These are phyloP conservation scores for Aphaenogaster rudis DNA, from an alignment of 1,140 invertebrate species.

Conservation along the genomic window DNA sequence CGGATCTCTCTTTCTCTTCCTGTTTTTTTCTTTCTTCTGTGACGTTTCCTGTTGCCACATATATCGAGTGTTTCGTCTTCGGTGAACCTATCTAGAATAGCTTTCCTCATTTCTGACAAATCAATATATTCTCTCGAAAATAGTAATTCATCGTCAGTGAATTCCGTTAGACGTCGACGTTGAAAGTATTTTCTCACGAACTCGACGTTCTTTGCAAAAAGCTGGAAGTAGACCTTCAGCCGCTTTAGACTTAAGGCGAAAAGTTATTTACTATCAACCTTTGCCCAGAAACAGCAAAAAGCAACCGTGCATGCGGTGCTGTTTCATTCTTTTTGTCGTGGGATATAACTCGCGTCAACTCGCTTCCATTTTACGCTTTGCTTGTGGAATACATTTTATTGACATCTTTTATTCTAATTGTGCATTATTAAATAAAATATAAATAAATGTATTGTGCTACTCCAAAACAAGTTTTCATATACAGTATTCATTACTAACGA, in stretches of 20 bases:
- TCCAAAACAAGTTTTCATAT: background rate
- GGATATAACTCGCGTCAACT: slow-evolving; percentile 19
- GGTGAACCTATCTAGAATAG: background rate
- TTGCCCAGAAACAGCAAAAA: slow-evolving; percentile 21
- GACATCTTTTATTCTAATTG: slow-evolving; percentile 1
- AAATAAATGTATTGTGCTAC: background rate
- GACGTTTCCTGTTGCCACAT: background rate
- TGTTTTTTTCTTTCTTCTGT: background rate
- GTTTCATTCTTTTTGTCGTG: slow-evolving; percentile 19
- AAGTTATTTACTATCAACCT: slow-evolving; percentile 52
- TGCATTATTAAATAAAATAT: background rate
- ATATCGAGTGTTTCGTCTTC: background rate
- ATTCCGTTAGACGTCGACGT: slow-evolving; percentile 26
- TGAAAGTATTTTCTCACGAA: slow-evolving; percentile 48
- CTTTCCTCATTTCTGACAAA: background rate
- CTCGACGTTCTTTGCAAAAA: slow-evolving; percentile 27
- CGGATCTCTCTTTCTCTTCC: background rate
- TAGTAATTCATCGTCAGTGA: slow-evolving; percentile 18
- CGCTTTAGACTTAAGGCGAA: slow-evolving; percentile 43
- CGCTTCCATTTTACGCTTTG: background rate
- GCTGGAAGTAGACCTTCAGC: slow-evolving; percentile 19
- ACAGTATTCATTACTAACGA: background rate
- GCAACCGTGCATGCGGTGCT: slow-evolving; percentile 5
- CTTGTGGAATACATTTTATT: slow-evolving; percentile 25
- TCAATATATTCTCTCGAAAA: slow-evolving; percentile 36